These are phyloP conservation scores for Marasmarcha lunaedactyla DNA, from an alignment of 2,888 invertebrate genomes.

Conservation along the genomic window DNA sequence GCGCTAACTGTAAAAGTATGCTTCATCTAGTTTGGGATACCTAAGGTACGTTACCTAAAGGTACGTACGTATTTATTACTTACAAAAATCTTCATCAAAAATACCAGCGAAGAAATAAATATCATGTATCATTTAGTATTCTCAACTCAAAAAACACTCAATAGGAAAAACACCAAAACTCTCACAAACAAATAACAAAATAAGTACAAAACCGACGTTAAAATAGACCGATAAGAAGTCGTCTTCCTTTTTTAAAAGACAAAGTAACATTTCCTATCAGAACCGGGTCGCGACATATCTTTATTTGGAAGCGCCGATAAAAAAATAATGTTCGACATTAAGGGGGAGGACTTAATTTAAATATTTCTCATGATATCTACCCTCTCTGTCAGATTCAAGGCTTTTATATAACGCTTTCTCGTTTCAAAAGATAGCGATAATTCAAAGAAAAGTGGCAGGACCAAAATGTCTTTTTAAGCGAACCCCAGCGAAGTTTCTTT, in stretches of 20 bases:
- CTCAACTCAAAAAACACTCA: too few species aligned
- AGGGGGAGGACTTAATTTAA: constrained; percentile 60
- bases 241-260: not conserved
- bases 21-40: too few species aligned
- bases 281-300: constrained; percentile 37
- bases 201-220: too few species aligned
- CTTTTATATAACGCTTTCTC: constrained; percentile 21
- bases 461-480: constrained; percentile 57
- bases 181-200: too few species aligned
- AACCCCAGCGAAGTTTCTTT: constrained; percentile 29
- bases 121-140: too few species aligned
- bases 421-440: constrained; percentile 36
- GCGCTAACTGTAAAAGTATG: too few species aligned
- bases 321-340: constrained; percentile 66
- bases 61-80: too few species aligned
- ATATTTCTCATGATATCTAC: constrained; percentile 42
- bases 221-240: too few species aligned
- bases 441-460: constrained; percentile 27
- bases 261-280: not conserved
- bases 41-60: too few species aligned
- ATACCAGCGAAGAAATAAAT: too few species aligned
- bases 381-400: constrained; percentile 21
- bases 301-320: constrained; percentile 57
- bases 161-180: too few species aligned
- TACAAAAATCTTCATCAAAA: too few species aligned